A percentile compares a stretch with the other conserved stretches of the same genome.
Evolutionary conservation across 2,888 invertebrate species (phyloP).

Genomic region (Pterostichus madidus): DNA sequence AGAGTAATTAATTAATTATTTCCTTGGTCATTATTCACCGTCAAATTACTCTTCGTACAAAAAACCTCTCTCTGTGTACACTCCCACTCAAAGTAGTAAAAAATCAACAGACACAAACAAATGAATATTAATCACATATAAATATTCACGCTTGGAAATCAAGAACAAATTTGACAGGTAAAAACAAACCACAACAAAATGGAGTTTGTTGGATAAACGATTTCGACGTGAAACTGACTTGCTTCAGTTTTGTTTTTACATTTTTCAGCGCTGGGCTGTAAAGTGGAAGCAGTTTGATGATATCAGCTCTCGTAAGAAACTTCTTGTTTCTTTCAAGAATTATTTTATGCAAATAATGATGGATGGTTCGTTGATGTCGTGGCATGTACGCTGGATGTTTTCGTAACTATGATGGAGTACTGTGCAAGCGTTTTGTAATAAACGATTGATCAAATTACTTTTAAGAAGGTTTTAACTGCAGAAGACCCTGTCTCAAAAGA

Average conservation of each 20-base stretch:
- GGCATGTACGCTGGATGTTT: conserved; percentile 46
- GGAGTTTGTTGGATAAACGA: conserved; percentile 18
- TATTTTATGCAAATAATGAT: conserved; percentile 60
- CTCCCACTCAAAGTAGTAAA: conserved; percentile 22
- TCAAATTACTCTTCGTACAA: not conserved
- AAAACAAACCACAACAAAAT: conserved; percentile 35
- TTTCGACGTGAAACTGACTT: conserved; percentile 27
- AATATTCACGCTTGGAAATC: conserved; percentile 51
- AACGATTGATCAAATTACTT: conserved; percentile 46
- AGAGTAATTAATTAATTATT: conserved; percentile 35
- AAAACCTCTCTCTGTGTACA: conserved; percentile 6
- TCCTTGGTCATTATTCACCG: conserved; percentile 24
- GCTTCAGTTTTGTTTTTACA: conserved; percentile 13
- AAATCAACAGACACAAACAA: conserved; percentile 22
- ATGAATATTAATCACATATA: conserved; percentile 47
- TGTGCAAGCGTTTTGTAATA: conserved; percentile 22
- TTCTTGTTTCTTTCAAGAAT: conserved; percentile 45
- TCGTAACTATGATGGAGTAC: conserved; percentile 47
- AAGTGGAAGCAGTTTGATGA: conserved; percentile 48
- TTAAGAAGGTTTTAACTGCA: conserved; percentile 22
- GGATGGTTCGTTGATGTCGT: conserved; percentile 44
- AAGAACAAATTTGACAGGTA: conserved; percentile 46
- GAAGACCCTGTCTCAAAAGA: not conserved
- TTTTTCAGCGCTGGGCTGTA: conserved; percentile 9
- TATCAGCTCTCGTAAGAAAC: conserved; percentile 46